Evolutionary conservation across 2,888 invertebrate species (phyloP).

Genomic region (Campoletis raptor): DNA sequence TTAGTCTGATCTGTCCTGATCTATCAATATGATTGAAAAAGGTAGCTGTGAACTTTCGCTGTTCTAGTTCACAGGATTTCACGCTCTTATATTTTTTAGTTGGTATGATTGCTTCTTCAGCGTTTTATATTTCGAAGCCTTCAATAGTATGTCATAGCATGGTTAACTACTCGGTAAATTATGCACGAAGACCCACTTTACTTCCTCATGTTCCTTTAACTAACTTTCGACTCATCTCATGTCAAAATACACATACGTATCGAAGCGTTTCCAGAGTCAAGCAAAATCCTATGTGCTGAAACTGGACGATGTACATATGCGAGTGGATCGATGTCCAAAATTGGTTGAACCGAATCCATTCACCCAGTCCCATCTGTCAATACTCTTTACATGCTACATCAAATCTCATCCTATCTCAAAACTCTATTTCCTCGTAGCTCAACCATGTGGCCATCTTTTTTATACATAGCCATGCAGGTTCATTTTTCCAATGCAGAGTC

Average conservation of each 20-base stretch:
- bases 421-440: not conserved
- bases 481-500: conserved; percentile 15
- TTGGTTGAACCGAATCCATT: conserved; percentile 35
- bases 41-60: conserved; percentile 19
- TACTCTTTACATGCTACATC: conserved; percentile 4
- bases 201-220: conserved; percentile 2
- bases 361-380: not conserved
- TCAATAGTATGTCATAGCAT: not conserved
- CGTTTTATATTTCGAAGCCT: not conserved
- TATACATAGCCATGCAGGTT: not conserved
- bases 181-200: conserved; percentile 24
- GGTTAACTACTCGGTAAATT: conserved; percentile 42
- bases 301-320: conserved; percentile 27
- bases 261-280: conserved; percentile 45
- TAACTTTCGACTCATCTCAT: conserved; percentile 14
- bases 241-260: conserved; percentile 18
- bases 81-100: not conserved
- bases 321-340: conserved; percentile 46
- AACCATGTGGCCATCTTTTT: not conserved
- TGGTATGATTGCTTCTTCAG: not conserved
- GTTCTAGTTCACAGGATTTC: not conserved
- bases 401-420: not conserved
- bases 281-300: conserved; percentile 38
- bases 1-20: not conserved
- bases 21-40: not conserved